Conservation (phyloP, 2,113 vertebrate genomes). For the Psophia crepitans region DNA sequence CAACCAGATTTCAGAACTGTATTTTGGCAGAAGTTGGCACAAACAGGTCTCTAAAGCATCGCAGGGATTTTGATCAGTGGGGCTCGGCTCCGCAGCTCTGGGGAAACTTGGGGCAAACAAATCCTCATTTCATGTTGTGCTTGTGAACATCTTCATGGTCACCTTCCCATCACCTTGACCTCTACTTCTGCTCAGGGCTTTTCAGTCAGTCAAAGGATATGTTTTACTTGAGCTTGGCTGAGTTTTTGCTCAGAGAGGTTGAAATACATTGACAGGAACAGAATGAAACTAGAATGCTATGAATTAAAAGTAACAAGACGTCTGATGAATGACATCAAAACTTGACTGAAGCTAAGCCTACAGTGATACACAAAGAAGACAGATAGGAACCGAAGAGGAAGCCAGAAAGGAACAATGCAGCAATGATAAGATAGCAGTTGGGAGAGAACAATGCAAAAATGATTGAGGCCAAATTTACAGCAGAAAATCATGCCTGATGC, state of each 20-base stretch:
- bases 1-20: not conserved
- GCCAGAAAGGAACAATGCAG: not conserved
- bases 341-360: not conserved
- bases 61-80: not conserved
- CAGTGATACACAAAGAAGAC: not conserved
- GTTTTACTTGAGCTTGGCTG: not conserved
- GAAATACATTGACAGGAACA: not conserved
- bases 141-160: not conserved
- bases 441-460: conserved; percentile 31
- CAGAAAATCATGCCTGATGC: not conserved
- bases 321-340: not conserved
- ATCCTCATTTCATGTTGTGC: not conserved
- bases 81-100: not conserved
- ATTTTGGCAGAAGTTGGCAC: not conserved
- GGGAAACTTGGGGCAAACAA: not conserved
- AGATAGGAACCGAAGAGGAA: conserved; percentile 7
- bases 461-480: not conserved
- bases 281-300: not conserved
- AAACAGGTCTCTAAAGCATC: not conserved
- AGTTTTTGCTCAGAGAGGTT: not conserved
- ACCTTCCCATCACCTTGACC: not conserved
- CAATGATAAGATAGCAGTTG: conserved; percentile 4
- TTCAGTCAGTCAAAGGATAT: not conserved
- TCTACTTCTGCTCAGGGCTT: not conserved
- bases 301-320: not conserved